Base-by-base conservation (phyloP, 2,113 vertebrate species). In the Neogobius melanostomus region DNA sequence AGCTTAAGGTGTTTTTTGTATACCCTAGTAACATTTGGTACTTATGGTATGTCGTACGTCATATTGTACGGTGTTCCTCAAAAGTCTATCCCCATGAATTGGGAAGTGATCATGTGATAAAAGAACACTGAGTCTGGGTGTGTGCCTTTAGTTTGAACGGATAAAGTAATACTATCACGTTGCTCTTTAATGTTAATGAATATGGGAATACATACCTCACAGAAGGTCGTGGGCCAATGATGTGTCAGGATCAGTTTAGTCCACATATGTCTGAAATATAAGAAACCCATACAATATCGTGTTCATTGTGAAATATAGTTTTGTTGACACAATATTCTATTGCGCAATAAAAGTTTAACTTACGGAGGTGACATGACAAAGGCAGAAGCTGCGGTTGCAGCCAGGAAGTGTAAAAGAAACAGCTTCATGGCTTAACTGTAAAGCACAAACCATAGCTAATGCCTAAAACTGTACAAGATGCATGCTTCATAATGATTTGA, bases 191-290 rank as follows among this genome's bases (percentile, higher is more conserved):
- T 54, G 1, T 17, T 16, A n/a, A n/a, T 56, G 46, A 47, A 47
- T 56, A 15, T 56, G 15, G 51, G 5, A 36, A 15, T 28, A 36
- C 92, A 84, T 76, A 93, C 93, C 21, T 1, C 68, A 56, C 93
- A 94, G 80, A 93, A 93, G 11, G 92, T 93, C 46, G 2, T 63
- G 43, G 93, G 93, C 93, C 93, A 94, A 65, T 93, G 92, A 49
- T 93, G 92, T 67, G 91, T 94, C 76, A 94, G 73, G 72, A 91
- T 92, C 71, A 94, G 69, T 74, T 91, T 92, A 44, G 74, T 90
- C 93, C 92, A 94, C 71, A 88, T 82, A 6, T 88, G 70, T 69
- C 92, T 93, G 77, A 68, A 89, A 88, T 17, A 60, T 9, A 74
- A 42, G 4, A 50, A 7, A 69, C 6, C 53, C 2, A 64, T 8